Evolutionary conservation across 2,113 vertebrate genomes (phyloP).

Genomic region (Cygnus atratus): DNA sequence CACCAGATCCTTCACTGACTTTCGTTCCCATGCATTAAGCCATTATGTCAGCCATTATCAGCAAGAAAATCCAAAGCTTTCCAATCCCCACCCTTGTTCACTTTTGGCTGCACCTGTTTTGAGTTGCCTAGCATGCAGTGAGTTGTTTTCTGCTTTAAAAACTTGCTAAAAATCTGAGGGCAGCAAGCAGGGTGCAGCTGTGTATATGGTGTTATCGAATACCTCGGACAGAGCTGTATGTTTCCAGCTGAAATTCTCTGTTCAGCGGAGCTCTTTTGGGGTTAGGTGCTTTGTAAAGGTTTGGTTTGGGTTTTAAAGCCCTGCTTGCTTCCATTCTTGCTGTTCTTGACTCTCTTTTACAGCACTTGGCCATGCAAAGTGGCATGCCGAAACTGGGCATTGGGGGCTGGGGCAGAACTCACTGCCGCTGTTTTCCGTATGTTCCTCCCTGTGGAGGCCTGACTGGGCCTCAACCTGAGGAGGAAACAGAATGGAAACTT

Average conservation of each 20-base stretch:
- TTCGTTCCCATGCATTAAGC: background rate
- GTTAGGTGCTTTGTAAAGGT: background rate
- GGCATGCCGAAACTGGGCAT: background rate
- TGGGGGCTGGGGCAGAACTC: background rate
- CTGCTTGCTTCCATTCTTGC: background rate
- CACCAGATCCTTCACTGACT: background rate
- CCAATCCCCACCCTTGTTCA: background rate
- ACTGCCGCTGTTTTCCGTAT: background rate
- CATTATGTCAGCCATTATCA: background rate
- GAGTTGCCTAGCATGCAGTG: background rate
- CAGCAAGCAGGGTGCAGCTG: background rate
- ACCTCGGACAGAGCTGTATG: background rate
- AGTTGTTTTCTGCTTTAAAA: background rate
- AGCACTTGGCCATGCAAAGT: background rate
- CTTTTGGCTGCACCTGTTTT: background rate
- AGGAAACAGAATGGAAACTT: constrained; percentile 1
- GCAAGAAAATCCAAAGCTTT: background rate
- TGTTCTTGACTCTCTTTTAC: background rate
- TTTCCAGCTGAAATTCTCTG: background rate
- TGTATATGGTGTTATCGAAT: background rate
- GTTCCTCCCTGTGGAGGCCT: background rate
- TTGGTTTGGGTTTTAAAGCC: background rate
- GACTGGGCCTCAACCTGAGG: background rate
- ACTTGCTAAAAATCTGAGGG: background rate
- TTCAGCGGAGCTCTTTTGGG: background rate